Conservation (phyloP, 2,888 invertebrate genomes). For the Crepidodera aurea region DNA sequence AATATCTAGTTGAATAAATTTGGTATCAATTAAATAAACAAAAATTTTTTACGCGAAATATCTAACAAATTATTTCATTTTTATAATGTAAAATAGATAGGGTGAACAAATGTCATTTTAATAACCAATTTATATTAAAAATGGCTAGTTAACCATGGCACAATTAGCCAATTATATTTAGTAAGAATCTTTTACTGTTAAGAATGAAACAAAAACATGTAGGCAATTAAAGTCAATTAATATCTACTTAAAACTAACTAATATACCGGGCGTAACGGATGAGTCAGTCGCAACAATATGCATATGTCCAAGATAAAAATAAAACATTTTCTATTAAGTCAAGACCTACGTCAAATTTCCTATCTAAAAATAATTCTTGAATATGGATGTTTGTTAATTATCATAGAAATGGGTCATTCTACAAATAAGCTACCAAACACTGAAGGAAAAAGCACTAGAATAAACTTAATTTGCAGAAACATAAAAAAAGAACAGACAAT, state of each 20-base stretch:
- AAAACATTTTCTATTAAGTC: slow-evolving; percentile 8
- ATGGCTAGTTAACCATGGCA: no score
- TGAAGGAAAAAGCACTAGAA: no score
- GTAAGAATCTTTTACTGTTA: neutral
- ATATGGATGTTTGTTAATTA: slow-evolving; percentile 15
- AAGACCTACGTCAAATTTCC: slow-evolving; percentile 6
- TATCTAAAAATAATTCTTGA: slow-evolving; percentile 11
- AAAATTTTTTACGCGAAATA: no score
- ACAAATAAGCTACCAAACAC: slow-evolving; percentile 4
- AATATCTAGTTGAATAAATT: no score
- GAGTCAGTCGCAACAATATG: slow-evolving; percentile 18
- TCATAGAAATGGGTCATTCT: slow-evolving; percentile 11
- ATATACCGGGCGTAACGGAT: slow-evolving; percentile 23
- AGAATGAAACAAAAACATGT: neutral
- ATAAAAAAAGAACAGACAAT: no score
- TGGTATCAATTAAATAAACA: no score
- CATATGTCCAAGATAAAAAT: slow-evolving; percentile 13
- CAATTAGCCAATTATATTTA: no score
- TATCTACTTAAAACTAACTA: slow-evolving; percentile 22
- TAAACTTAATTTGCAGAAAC: no score
- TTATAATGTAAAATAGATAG: no score
- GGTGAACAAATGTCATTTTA: no score
- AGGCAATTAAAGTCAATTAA: slow-evolving; percentile 10
- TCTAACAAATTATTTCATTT: no score
- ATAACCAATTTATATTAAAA: no score